Evolutionary conservation across 37 sponge, comb jelly and placozoan genomes (phyloP).

Genomic region (Halichondria panicea): DNA sequence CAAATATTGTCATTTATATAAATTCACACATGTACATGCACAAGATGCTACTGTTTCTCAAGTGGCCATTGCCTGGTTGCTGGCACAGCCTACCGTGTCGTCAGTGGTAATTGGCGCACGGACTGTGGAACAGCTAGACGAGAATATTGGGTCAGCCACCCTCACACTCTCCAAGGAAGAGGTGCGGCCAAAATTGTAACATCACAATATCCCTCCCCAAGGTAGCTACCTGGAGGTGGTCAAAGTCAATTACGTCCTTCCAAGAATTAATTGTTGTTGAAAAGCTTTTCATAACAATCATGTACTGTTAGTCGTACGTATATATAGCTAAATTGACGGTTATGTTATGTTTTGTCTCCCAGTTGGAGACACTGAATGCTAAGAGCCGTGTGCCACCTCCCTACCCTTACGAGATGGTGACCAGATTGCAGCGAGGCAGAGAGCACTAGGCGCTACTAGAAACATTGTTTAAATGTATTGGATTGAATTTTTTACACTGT

Average conservation of each 20-base stretch:
- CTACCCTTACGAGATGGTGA: conserved; percentile 91
- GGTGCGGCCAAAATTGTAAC: conserved; percentile 35
- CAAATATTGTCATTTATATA: not conserved
- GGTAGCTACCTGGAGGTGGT: not conserved
- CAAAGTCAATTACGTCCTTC: not conserved
- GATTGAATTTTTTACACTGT: too few species aligned
- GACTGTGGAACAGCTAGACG: conserved; percentile 69
- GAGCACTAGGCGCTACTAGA: too few species aligned
- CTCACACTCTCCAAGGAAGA: conserved; percentile 69
- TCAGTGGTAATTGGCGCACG: conserved; percentile 87
- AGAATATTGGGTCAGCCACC: conserved; percentile 64
- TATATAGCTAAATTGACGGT: too few species aligned
- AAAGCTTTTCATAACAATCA: too few species aligned
- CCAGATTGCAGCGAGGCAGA: conserved; percentile 62
- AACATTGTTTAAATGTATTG: too few species aligned
- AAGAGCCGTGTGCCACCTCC: conserved; percentile 67
- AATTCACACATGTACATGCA: not conserved
- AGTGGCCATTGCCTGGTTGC: conserved; percentile 92
- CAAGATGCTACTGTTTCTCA: conserved; percentile 67
- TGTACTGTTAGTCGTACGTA: too few species aligned
- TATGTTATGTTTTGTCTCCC: not conserved
- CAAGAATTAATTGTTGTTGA: not conserved
- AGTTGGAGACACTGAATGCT: conserved; percentile 60
- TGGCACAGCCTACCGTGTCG: conserved; percentile 64
- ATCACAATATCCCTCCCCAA: not conserved